These are phyloP conservation scores for Brienomyrus brachyistius DNA, from an alignment of 2,113 vertebrate species.

Conservation along the genomic window DNA sequence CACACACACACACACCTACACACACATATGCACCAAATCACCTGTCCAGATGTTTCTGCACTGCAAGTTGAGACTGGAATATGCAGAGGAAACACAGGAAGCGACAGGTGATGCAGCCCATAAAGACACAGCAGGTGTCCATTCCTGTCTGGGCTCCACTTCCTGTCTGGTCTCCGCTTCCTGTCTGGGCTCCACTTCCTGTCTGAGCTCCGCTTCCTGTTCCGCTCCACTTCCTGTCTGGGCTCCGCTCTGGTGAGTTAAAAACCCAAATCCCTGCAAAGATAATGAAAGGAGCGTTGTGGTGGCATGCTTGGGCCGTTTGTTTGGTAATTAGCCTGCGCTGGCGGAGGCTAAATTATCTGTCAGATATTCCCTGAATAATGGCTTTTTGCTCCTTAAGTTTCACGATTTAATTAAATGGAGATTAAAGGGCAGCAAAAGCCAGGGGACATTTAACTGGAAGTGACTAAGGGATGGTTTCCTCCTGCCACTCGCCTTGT, in stretches of 20 bases:
- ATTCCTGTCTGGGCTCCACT: not conserved
- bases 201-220: not conserved
- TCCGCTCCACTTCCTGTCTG: not conserved
- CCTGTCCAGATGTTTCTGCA: not conserved
- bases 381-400: slow-evolving; percentile 18
- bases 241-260: not conserved
- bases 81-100: not conserved
- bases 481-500: not conserved
- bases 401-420: slow-evolving; percentile 18
- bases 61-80: not conserved
- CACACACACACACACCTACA: not conserved
- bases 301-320: not conserved
- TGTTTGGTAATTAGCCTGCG: not conserved
- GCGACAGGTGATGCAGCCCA: not conserved
- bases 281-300: not conserved
- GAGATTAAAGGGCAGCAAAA: slow-evolving; percentile 10
- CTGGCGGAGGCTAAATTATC: slow-evolving; percentile 1
- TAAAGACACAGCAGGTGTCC: not conserved
- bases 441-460: slow-evolving; percentile 15
- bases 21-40: not conserved
- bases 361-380: slow-evolving; percentile 9
- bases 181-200: not conserved
- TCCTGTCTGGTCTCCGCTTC: not conserved
- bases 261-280: not conserved
- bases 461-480: slow-evolving; percentile 9